phyloP scores from a whole-genome alignment of 2,113 vertebrate genomes.

The Panurus biarmicus region DNA sequence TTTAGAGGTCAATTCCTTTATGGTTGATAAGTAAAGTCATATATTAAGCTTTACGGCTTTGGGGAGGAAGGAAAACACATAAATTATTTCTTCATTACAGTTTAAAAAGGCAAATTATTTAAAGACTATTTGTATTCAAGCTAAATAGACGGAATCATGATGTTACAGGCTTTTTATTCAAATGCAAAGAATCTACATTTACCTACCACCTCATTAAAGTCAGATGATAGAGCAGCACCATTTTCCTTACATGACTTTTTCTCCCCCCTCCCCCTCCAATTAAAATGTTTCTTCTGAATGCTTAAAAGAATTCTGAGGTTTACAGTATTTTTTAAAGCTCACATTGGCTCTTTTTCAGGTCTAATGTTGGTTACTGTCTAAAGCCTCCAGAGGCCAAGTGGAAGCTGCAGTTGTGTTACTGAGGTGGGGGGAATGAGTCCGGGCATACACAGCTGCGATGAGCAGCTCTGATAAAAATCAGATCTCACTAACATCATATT shows the following conservation, averaged over 20 bases:
- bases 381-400: not conserved
- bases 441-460: not conserved
- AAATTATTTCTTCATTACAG: not conserved
- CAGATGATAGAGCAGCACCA: not conserved
- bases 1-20: not conserved
- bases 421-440: not conserved
- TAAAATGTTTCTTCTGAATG: not conserved
- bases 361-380: not conserved
- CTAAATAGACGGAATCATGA: not conserved
- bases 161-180: not conserved
- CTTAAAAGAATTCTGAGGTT: not conserved
- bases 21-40: not conserved
- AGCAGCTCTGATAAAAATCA: not conserved
- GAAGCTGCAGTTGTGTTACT: not conserved
- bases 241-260: not conserved
- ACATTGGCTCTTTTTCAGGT: not conserved
- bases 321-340: not conserved
- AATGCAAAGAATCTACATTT: slow-evolving; percentile 22
- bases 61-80: not conserved
- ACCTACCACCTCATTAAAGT: slow-evolving; percentile 5
- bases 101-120: slow-evolving; percentile 35
- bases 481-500: not conserved
- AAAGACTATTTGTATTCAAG: slow-evolving; percentile 7
- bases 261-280: not conserved
- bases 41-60: not conserved